Conservation (phyloP, 1,140 invertebrate genomes). For the Halictus rubicundus region DNA sequence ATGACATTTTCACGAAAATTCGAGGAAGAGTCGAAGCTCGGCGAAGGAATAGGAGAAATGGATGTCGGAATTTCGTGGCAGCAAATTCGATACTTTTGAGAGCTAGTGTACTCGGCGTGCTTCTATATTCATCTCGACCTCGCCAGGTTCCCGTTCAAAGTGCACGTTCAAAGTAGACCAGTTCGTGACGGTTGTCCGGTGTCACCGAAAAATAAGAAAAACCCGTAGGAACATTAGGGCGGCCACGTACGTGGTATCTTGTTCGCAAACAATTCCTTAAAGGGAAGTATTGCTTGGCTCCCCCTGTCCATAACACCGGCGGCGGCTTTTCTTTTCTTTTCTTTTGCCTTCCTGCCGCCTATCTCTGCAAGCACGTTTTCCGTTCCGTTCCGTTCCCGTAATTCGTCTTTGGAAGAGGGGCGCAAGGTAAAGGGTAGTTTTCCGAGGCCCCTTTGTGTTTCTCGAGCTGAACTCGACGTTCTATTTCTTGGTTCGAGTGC, state of each 20-base stretch:
- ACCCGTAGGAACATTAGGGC: slow-evolving; percentile 35
- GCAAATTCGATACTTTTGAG: no score
- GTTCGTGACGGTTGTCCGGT: slow-evolving; percentile 39
- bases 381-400: slow-evolving; percentile 12
- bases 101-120: no score
- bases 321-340: neutral
- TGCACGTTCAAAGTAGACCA: slow-evolving; percentile 2
- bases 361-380: neutral
- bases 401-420: neutral
- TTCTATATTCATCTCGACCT: slow-evolving; percentile 1
- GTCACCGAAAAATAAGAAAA: slow-evolving; percentile 47
- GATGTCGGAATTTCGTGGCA: no score
- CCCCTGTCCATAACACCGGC: neutral
- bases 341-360: neutral
- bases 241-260: slow-evolving; percentile 57
- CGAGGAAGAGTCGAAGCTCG: no score
- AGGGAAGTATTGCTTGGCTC: slow-evolving; percentile 45
- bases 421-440: neutral
- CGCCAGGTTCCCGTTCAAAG: slow-evolving; percentile 8
- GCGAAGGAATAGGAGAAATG: no score
- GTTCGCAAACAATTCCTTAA: slow-evolving; percentile 55
- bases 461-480: neutral
- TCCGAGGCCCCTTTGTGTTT: neutral
- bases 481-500: neutral
- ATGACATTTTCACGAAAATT: no score